phyloP scores from a whole-genome alignment of 2,888 invertebrate species.

The Drosophila borealis region DNA sequence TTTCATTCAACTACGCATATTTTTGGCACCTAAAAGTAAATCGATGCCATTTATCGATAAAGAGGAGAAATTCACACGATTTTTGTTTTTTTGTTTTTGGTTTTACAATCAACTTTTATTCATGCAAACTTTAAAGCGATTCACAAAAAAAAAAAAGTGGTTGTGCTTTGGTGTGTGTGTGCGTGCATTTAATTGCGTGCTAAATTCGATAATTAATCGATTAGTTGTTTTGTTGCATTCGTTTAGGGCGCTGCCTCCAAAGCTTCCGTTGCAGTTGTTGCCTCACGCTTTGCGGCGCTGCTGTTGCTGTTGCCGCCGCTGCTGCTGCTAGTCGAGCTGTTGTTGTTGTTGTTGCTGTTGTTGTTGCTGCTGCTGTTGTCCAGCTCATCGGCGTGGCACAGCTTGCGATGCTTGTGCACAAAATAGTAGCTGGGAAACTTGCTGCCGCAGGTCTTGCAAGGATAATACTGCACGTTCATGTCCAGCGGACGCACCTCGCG shows the following conservation, averaged over 20 bases:
- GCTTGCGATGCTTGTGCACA: constrained; percentile 95
- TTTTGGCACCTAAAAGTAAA: background rate
- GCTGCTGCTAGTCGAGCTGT: constrained; percentile 22
- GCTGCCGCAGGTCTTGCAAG: constrained; percentile 96
- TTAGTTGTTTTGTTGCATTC: constrained; percentile 19
- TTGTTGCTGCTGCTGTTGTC: constrained; percentile 56
- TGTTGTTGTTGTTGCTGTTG: constrained; percentile 31
- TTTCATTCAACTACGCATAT: background rate
- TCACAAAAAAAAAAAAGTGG: constrained; percentile 52
- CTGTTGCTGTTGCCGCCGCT: constrained; percentile 23
- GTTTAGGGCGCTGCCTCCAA: constrained; percentile 25
- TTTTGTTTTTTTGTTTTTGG: background rate
- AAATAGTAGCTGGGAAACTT: constrained; percentile 97
- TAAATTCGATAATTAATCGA: constrained; percentile 64
- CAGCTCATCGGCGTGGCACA: constrained; percentile 89
- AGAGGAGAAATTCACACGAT: no score
- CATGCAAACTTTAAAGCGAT: constrained; percentile 33
- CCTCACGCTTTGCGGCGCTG: constrained; percentile 24
- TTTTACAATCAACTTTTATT: constrained; percentile 35
- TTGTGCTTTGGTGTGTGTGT: constrained; percentile 19
- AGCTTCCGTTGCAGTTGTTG: constrained; percentile 12
- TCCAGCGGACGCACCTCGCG: constrained; percentile 89
- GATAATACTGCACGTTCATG: constrained; percentile 95
- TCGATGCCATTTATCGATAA: background rate
- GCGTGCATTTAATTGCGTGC: constrained; percentile 36